Evolutionary conservation across 1,140 invertebrate genomes (phyloP).

Genomic region (Zeugodacus cucurbitae): DNA sequence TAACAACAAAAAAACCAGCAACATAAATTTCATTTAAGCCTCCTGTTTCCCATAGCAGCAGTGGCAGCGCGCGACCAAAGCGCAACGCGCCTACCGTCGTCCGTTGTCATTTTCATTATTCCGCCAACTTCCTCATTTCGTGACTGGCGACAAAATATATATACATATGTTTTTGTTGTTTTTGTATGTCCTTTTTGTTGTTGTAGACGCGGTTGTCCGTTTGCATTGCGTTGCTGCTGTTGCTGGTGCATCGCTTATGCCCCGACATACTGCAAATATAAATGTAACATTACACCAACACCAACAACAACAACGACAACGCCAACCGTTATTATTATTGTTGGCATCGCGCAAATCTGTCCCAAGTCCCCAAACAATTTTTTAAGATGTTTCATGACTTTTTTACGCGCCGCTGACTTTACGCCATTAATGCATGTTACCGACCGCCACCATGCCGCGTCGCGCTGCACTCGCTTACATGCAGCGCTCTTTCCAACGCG

Average conservation of each 20-base stretch:
- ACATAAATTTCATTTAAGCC: neutral
- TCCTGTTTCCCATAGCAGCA: neutral
- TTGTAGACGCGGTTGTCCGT: neutral
- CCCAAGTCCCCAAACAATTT: constrained; percentile 65
- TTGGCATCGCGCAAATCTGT: constrained; percentile 51
- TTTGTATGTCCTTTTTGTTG: too few relatives aligned
- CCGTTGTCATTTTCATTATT: constrained; percentile 9
- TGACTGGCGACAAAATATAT: neutral
- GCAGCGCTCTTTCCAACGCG: neutral
- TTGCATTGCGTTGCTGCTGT: neutral
- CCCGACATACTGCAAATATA: neutral
- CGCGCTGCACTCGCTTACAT: neutral
- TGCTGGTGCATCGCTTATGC: neutral
- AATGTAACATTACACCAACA: neutral
- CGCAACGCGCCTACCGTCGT: neutral
- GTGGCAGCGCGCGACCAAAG: neutral
- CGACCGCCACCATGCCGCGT: neutral
- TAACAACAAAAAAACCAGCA: neutral
- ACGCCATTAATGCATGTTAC: constrained; percentile 36
- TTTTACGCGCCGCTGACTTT: constrained; percentile 40
- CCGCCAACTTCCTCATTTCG: neutral
- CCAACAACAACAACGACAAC: neutral
- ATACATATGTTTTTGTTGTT: neutral
- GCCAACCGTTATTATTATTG: neutral
- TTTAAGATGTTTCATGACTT: constrained; percentile 64